Evolutionary conservation across 2,888 invertebrate species (phyloP), one percentile per base, ranked within the genome.

Genomic region (Apotomis capreana): DNA sequence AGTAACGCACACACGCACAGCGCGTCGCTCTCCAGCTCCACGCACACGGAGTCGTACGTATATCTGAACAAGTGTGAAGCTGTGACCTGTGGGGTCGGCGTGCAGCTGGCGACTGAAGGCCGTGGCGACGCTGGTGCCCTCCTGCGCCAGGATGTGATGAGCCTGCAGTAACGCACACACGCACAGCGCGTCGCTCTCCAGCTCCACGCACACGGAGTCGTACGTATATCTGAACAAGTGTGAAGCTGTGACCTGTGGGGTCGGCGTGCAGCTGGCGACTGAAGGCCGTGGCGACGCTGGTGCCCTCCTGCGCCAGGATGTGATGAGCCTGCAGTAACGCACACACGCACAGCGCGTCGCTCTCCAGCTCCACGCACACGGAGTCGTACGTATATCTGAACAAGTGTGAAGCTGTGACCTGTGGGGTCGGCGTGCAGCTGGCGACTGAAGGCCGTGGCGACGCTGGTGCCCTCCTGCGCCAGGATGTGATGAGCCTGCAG

Each of bases 101-200:
- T 58, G 40, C 26, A 51, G 68, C 12, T 52, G 84, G 84, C 0
- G 88, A 79, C 78, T 97, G 86, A 99, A 99, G 3, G 97, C 95
- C 0, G 97, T 95, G 44, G 96, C 95, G 2, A 96, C 95, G 83
- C 96, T 96, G 4, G 97, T 97, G 70, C 99, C 99, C 91, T 99
- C 99, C 0, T 82, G 79, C 79, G 83, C 98, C 83, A 97, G 96
- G 4, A 99, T 96, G 84, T 96, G 96, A 80, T 96, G 96, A 4
- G 98, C 96, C 89, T 99, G 98, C 63, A 99, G 92, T 63, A 99
- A 89, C 0, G 99, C 98, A 83, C 97, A 98, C 36, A 99, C 98
- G 0, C 98, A 97, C 75, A 99, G 94, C 84, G 98, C 97, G 84
- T 98, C 98, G 46, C 98, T 93, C 76, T 98, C 97, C 74, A 99